Conservation (phyloP, 2,888 invertebrate species). For the Tetheella fluctuosa region DNA sequence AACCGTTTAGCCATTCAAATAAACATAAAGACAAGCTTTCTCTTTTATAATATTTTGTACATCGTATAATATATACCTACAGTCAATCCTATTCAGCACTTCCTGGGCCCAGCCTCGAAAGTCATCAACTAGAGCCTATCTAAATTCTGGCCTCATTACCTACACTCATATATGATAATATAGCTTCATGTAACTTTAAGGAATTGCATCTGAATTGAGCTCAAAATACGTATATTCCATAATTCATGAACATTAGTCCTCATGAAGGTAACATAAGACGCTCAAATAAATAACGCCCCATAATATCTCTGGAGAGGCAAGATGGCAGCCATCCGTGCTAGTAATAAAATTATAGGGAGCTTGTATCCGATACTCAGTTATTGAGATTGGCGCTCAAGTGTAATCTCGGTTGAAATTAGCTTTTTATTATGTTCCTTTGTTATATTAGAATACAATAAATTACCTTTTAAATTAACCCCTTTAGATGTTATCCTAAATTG, state of each 20-base stretch:
- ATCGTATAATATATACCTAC: background rate
- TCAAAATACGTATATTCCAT: constrained; percentile 48
- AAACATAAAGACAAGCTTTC: too few species aligned
- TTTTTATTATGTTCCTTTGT: constrained; percentile 27
- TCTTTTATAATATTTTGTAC: too few species aligned
- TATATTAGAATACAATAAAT: constrained; percentile 16
- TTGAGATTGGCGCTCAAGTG: constrained; percentile 26
- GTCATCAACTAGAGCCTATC: background rate
- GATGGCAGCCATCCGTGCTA: constrained; percentile 28
- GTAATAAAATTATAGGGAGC: constrained; percentile 44
- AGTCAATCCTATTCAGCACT: background rate
- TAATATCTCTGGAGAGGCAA: constrained; percentile 38
- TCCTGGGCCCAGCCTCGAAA: background rate
- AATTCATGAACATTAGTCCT: constrained; percentile 64
- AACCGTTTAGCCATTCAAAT: too few species aligned
- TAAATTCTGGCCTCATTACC: background rate
- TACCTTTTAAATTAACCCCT: constrained; percentile 14
- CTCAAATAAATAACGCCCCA: constrained; percentile 49
- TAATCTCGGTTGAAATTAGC: constrained; percentile 30
- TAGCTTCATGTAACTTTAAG: constrained; percentile 19
- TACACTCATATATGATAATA: background rate
- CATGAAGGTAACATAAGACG: constrained; percentile 46
- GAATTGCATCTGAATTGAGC: constrained; percentile 38
- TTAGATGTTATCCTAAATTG: constrained; percentile 7
- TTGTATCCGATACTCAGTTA: constrained; percentile 35